Base-by-base conservation (phyloP, 1,140 invertebrate species). In the Cotesia vestalis region DNA sequence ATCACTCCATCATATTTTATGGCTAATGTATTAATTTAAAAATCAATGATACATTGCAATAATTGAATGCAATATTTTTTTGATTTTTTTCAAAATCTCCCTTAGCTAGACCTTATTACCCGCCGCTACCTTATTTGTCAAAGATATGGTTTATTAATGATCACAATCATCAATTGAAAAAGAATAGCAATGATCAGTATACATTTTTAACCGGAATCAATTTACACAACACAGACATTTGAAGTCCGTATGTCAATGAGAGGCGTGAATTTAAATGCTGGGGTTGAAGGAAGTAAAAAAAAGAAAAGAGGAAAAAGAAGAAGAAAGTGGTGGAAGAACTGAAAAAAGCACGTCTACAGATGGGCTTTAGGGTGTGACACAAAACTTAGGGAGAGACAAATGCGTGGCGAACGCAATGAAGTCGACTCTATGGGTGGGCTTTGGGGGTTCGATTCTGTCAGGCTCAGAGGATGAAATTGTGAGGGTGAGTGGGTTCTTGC, bases 321-420 rank as follows among this genome's bases (percentile, higher is more conserved):
- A 55, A 40, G 67, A 67, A 77, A 38, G 27, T 27, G 27, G 27
- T 27, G 63, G 69, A 69, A 75, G 66, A 67, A 77, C 52, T 69
- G 76, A 55, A 75, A 69, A 76, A 77, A 74, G 73, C 73, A 78
- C 71, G 70, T 73, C 60, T 40, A 62, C 55, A 69, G 66, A 73
- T 66, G 73, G 66, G 69, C 62, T 34, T 38, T 75, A 70, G 76
- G 78, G 78, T 77, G 80, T 78, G 80, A 81, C 78, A 72, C 73
- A 77, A 46, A 74, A 78, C 66, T 76, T 75, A 78, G 66, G 66
- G 71, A 80, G 71, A 80, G 76, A 82, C 79, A 81, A 82, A 82
- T 66, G 81, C 76, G 72, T 72, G 70, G 71, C 63, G 68, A 70
- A 79, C 77, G 81, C 80, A 81, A 83, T 79, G 79, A 82, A 82